Base-by-base conservation (phyloP, 2,888 invertebrate species). In the Parnassius orleans region DNA sequence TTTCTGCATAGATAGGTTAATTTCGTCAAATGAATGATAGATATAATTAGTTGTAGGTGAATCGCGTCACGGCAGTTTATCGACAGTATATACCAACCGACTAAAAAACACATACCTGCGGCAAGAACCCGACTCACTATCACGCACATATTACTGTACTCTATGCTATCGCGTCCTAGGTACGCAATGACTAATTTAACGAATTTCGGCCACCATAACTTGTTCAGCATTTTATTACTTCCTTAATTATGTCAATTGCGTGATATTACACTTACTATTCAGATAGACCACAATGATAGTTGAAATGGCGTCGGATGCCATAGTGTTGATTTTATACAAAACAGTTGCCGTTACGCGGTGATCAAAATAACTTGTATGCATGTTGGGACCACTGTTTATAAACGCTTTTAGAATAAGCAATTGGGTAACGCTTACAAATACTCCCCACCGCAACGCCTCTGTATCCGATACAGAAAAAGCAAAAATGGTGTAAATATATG, bases 281-380 rank as follows among this genome's bases (percentile, higher is more conserved):
- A 54, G 11, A 59, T 55, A 52, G 52, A 56, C 19, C 53, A 51
- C 33, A 58, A 51, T n/a, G 50, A 51, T 50, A 54, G 50, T 62
- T 66, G 60, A 58, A 57, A 55, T 61, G 60, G 57, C 67, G 66
- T 64, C 55, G 70, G 73, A 78, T 79, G 78, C 79, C 77, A 75
- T 78, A 76, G 79, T 77, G 78, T 73, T 73, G 72, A 73, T 76
- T 74, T 63, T 74, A 71, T 73, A 79, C 75, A 79, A 79, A 80
- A 77, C 73, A 72, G 68, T 69, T 76, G 81, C 86, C 84, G 87
- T 86, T 87, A 87, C 77, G 72, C 79, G 79, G 76, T 74, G 72
- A 81, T 78, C 79, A 74, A 83, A 85, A 83, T 79, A 83, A 83
- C 81, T 80, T 79, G 77, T 79, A 74, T 79, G 79, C 79, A 80